Evolutionary conservation across 1,140 invertebrate species (phyloP), one percentile per base, ranked within the genome.

Genomic region (Triops cancriformis): DNA sequence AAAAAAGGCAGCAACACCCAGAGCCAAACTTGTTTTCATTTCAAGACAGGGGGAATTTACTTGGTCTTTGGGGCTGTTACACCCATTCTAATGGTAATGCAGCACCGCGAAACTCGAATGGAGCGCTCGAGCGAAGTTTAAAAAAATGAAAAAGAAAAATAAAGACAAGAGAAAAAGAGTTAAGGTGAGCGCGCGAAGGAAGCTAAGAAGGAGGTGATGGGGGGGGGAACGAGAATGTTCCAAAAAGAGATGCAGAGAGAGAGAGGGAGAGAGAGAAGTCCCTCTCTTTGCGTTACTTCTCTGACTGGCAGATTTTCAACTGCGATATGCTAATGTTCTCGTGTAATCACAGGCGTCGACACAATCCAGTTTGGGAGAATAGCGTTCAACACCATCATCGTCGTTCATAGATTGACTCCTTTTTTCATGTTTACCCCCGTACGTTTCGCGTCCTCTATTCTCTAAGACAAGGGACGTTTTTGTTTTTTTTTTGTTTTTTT

Each of bases 291-390:
- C 23, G 3, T 64, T 23, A n/a, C 23, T 64, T 23, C 23, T n/a
- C 7, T 64, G 51, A 64, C 51, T 64, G 51, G 51, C n/a, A 64
- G 51, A 64, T 64, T 64, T 64, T 64, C 51, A 64, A 64, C 51
- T 64, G 23, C 18, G 51, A 64, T 64, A 64, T 64, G 51, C 51
- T 64, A 64, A 64, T 64, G 18, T 64, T 64, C n/a, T 64, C 51
- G 51, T 64, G 51, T 64, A 64, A 64, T 64, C 51, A 64, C 51
- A 64, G 51, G 51, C 51, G 51, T 64, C 51, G 51, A 64, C 51
- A 64, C 51, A 64, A 64, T 64, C 51, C 51, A 64, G 51, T 64
- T 64, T 64, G 31, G 10, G 18, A 23, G 23, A 64, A 23, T 64
- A 64, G 23, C 51, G 51, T 64, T 64, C 51, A 64, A 64, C 51